A percentile compares a stretch with the other conserved stretches of the same genome.
Evolutionary conservation across 2,797 vertebrate species (phyloP).

Genomic region (Cirrhinus molitorella): DNA sequence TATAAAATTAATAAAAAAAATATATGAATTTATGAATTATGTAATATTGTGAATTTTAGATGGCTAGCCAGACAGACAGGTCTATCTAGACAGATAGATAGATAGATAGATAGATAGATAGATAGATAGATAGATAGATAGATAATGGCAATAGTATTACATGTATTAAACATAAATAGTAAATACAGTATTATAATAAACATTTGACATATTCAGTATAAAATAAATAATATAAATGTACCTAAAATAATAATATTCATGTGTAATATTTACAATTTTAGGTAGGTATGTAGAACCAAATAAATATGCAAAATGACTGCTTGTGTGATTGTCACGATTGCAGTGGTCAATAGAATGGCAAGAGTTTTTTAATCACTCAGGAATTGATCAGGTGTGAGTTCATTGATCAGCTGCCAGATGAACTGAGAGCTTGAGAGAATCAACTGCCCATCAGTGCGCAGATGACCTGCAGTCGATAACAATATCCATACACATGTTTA

Average conservation of each 20-base stretch:
- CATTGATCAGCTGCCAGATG: constrained; percentile 23
- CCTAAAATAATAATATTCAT: too few relatives aligned
- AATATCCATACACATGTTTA: constrained; percentile 1
- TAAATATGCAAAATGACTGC: too few relatives aligned
- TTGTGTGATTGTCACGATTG: not conserved
- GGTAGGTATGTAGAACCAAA: not conserved
- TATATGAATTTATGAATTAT: too few relatives aligned
- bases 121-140: not conserved
- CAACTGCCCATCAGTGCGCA: not conserved
- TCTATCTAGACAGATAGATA: not conserved
- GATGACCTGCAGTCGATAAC: constrained; percentile 2
- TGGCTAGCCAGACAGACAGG: not conserved
- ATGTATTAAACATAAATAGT: too few relatives aligned
- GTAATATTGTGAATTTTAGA: too few relatives aligned
- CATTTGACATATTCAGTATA: too few relatives aligned
- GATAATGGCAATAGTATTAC: too few relatives aligned
- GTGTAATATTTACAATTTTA: too few relatives aligned
- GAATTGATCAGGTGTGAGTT: not conserved
- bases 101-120: not conserved
- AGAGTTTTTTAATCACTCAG: not conserved
- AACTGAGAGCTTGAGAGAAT: constrained; percentile 5
- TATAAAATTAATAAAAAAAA: too few relatives aligned
- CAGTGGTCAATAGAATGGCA: not conserved
- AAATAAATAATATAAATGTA: too few relatives aligned
- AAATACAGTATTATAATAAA: too few relatives aligned